These are phyloP conservation scores for Pontoporia blainvillei DNA, from an alignment of 2,113 vertebrate species.

Conservation along the genomic window DNA sequence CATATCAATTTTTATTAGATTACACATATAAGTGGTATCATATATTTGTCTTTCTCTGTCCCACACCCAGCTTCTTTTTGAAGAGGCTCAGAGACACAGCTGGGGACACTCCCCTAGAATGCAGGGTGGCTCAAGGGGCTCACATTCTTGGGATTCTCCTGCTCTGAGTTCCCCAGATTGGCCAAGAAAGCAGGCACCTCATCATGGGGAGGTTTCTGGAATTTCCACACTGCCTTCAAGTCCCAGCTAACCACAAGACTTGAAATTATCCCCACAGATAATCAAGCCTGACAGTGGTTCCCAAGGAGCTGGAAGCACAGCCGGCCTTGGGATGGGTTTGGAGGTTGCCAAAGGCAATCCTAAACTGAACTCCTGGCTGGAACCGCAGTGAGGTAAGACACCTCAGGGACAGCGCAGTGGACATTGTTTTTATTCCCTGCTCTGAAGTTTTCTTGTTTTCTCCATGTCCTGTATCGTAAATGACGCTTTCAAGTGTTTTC, in stretches of 20 bases:
- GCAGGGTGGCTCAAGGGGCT: too few species aligned
- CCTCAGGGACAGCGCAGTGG: fast-evolving
- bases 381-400: not conserved
- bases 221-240: not conserved
- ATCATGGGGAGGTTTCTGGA: not conserved
- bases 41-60: too few species aligned
- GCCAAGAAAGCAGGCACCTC: not conserved
- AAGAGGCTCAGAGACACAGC: not conserved
- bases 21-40: too few species aligned
- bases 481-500: not conserved
- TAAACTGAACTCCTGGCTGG: not conserved
- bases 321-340: not conserved
- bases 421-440: too few species aligned
- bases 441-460: not conserved
- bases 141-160: too few species aligned
- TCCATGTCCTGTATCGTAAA: not conserved
- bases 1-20: too few species aligned
- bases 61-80: too few species aligned
- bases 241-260: not conserved
- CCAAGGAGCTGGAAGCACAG: not conserved
- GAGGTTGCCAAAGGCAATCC: fast-evolving
- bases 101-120: not conserved
- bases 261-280: not conserved
- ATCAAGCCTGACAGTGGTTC: not conserved
- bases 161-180: too few species aligned